Evolutionary conservation across 2,797 vertebrate genomes (phyloP).

Genomic region (Acipenser ruthenus): DNA sequence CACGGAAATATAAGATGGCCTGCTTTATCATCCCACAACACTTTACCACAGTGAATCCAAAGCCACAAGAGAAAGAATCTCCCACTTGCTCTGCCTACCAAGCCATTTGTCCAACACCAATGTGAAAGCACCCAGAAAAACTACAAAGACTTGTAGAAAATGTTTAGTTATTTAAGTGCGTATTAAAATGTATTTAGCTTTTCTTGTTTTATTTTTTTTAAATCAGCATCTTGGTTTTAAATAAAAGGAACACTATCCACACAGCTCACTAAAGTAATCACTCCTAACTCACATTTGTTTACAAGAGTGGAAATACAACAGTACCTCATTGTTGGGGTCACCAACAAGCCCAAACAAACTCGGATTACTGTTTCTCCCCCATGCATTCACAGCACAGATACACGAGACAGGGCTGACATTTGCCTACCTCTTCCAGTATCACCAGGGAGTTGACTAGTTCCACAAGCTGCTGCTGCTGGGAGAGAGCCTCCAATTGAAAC

Average conservation of each 20-base stretch:
- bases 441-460: constrained; percentile 54
- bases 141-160: too few species aligned
- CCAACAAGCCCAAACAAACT: not conserved
- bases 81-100: too few species aligned
- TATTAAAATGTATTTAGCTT: too few species aligned
- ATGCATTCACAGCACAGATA: too few species aligned
- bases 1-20: not conserved
- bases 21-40: not conserved
- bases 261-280: not conserved
- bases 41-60: constrained; percentile 1
- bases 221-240: too few species aligned
- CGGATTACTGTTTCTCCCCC: too few species aligned
- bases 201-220: too few species aligned
- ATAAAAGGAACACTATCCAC: not conserved
- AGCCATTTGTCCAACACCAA: too few species aligned
- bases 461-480: constrained; percentile 55
- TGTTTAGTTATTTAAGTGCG: too few species aligned
- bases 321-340: not conserved
- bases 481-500: constrained; percentile 32
- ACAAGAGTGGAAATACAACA: not conserved
- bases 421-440: constrained; percentile 46
- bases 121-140: too few species aligned
- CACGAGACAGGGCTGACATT: not conserved
- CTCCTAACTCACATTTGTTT: too few species aligned
- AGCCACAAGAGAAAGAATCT: too few species aligned